Percentiles rank a stretch among this genome's conserved stretches.
Conservation (phyloP, 2,888 invertebrate species). For the Lithophane leautieri region DNA sequence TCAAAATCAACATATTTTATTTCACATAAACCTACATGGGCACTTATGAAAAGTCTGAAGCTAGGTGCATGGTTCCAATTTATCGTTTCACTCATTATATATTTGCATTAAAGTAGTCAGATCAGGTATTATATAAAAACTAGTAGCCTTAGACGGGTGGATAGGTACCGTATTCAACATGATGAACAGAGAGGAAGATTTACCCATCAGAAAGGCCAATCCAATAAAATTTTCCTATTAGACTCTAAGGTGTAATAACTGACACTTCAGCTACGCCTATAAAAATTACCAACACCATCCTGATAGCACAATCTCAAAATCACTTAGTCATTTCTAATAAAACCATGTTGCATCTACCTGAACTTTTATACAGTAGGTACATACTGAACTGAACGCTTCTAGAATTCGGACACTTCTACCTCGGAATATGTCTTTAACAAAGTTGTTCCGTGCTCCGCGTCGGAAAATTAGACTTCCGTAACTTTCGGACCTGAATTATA, state of each 20-base stretch:
- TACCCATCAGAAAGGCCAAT: neutral
- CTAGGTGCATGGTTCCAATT: too few relatives aligned
- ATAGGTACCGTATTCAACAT: neutral
- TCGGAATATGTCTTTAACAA: conserved; percentile 33
- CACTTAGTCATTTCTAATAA: conserved; percentile 8
- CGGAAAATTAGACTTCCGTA: conserved; percentile 41
- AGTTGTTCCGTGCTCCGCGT: conserved; percentile 30
- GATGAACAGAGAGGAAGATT: neutral
- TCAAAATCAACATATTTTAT: too few relatives aligned
- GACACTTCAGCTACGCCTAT: neutral
- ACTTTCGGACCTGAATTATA: conserved; percentile 44
- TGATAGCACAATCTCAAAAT: neutral
- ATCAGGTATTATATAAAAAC: too few relatives aligned
- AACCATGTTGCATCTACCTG: conserved; percentile 17
- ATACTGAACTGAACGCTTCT: conserved; percentile 16
- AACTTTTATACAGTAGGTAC: conserved; percentile 19
- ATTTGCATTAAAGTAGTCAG: neutral
- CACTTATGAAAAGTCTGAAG: too few relatives aligned
- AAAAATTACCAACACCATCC: neutral
- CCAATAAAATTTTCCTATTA: neutral
- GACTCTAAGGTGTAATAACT: neutral
- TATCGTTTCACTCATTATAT: too few relatives aligned
- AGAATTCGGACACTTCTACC: conserved; percentile 27
- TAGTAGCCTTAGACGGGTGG: neutral
- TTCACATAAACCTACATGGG: too few relatives aligned